Base-by-base conservation (phyloP, 1,140 invertebrate genomes). In the Drosophila tani region DNA sequence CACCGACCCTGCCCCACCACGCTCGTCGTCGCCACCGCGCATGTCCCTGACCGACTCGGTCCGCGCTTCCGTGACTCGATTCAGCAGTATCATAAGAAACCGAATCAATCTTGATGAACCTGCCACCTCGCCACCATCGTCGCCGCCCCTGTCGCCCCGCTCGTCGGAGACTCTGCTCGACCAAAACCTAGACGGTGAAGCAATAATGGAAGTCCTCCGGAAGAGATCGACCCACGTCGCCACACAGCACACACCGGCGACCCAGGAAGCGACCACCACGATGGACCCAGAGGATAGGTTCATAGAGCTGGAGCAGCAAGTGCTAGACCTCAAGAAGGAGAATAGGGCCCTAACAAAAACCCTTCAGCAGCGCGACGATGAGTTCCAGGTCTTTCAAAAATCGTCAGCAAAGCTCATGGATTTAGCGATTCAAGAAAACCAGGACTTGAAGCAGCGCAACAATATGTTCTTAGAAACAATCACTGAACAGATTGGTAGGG, bases 291-390 rank as follows among this genome's bases (percentile, higher is more conserved):
- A 92, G 51, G 91, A 92, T 45, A 90, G 85, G 53, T 32, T 92
- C 29, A 55, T 92, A 2, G 75, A 75, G 9, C 47, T 92, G n/a
- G 91, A 92, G 47, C 82, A 91, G 19, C 81, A 79, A 53, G 7
- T 92, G 7, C 60, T 92, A 17, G 66, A 91, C 12, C 40, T 86
- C 0, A 92, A 91, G 50, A 88, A 82, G 21, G 83, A 92, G 47
- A 91, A 91, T 69, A 69, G 90, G 1, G 15, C 49, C 0, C 49
- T 85, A 0, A 43, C 57, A 1, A 73, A 65, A 8, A 56, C 12
- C 5, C 53, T 85, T 0, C 56, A 40, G 9, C 49, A 51, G 6
- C 68, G 73, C 7, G 82, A 84, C 7, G 70, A 87, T 32, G 75
- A 71, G 0, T 19, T 86, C 0, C 2, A n/a, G 1, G 49, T 51